Conservation (phyloP, 2,113 vertebrate species). For the Antigone vipio region DNA sequence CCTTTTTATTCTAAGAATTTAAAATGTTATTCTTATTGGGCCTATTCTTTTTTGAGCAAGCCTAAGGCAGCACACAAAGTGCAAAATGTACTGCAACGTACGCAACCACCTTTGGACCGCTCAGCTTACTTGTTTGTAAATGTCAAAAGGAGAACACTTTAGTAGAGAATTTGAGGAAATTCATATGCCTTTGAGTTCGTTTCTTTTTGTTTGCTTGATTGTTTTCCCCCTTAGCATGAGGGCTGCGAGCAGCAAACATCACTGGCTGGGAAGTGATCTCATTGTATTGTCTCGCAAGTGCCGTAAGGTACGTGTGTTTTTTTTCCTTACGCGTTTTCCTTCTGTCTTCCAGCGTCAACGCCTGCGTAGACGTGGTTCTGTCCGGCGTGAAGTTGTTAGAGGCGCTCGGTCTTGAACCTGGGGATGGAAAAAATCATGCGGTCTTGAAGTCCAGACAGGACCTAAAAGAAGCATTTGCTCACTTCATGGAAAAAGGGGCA, state of each 20-base stretch:
- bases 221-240: neutral
- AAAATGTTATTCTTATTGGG: neutral
- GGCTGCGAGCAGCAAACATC: neutral
- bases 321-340: neutral
- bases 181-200: neutral
- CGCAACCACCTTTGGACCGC: rapidly evolving
- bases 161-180: neutral
- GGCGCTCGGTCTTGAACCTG: slow-evolving; percentile 83
- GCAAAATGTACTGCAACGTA: neutral
- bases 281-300: neutral
- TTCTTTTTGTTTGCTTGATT: neutral
- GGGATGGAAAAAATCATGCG: slow-evolving; percentile 77
- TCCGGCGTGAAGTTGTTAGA: slow-evolving; percentile 90
- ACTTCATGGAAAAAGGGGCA: slow-evolving; percentile 89
- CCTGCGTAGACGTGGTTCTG: slow-evolving; percentile 94
- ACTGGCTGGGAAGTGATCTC: neutral
- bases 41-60: neutral
- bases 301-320: neutral
- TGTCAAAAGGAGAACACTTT: neutral
- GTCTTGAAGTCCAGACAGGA: slow-evolving; percentile 82
- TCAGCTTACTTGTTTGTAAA: neutral
- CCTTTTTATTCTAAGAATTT: neutral
- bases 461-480: slow-evolving; percentile 85
- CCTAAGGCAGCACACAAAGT: neutral
- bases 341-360: slow-evolving; percentile 83